These are phyloP conservation scores for Carapus acus DNA, from an alignment of 2,797 vertebrate genomes.

Conservation along the genomic window DNA sequence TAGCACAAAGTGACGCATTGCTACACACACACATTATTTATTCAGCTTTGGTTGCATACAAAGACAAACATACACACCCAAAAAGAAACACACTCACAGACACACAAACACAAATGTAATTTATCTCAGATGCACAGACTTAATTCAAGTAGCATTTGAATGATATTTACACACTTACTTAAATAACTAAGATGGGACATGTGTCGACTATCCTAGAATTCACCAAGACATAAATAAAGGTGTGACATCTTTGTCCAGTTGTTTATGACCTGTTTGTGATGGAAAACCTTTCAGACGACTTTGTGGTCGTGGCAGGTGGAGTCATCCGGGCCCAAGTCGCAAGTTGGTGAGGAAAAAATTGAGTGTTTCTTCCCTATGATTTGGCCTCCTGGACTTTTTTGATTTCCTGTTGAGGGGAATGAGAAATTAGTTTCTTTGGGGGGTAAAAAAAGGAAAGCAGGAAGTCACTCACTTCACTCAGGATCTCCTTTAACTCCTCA, in stretches of 20 bases:
- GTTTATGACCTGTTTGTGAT: no score
- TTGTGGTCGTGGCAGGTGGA: constrained; percentile 13
- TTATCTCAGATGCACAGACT: no score
- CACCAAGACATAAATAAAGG: constrained; percentile 16
- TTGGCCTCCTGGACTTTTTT: constrained; percentile 66
- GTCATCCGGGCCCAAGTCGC: constrained; percentile 9
- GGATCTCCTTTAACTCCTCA: constrained; percentile 73
- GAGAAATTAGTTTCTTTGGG: not conserved
- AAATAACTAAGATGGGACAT: not conserved
- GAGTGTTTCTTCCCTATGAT: constrained; percentile 38
- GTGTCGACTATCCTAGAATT: constrained; percentile 9
- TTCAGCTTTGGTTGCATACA: constrained; percentile 33
- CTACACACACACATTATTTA: constrained; percentile 41
- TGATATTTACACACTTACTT: no score
- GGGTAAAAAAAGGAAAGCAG: no score
- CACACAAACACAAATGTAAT: not conserved
- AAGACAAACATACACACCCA: constrained; percentile 28
- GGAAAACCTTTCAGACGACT: constrained; percentile 14
- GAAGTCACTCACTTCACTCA: constrained; percentile 77
- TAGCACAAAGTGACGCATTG: constrained; percentile 14
- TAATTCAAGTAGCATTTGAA: no score
- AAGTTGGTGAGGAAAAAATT: constrained; percentile 16
- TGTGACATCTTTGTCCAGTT: no score
- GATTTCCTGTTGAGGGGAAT: constrained; percentile 63
- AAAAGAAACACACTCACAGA: constrained; percentile 8